These are phyloP conservation scores for Leptatherina wallacei DNA, from an alignment of 2,797 vertebrate species.

Conservation along the genomic window DNA sequence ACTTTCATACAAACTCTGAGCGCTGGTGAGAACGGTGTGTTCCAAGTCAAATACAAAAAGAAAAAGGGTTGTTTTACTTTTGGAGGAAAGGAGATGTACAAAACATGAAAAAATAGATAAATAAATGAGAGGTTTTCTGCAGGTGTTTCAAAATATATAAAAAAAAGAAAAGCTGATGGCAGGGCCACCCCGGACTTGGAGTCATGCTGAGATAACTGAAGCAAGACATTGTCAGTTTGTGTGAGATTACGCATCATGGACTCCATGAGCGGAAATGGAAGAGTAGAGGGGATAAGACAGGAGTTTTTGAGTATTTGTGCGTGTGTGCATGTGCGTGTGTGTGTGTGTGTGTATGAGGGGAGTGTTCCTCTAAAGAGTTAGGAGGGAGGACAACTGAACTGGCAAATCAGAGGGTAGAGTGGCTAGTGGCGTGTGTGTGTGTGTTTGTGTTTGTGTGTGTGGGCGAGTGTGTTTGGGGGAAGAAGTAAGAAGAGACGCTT, in stretches of 20 bases:
- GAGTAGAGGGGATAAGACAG: slow-evolving; percentile 39
- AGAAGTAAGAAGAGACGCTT: slow-evolving; percentile 53
- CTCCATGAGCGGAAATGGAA: slow-evolving; percentile 45
- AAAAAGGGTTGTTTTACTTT: slow-evolving; percentile 30
- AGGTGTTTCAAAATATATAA: slow-evolving; percentile 22
- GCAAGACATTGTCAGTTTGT: slow-evolving; percentile 71
- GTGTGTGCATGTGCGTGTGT: not conserved
- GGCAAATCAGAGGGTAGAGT: slow-evolving; percentile 50
- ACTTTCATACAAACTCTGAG: slow-evolving; percentile 21
- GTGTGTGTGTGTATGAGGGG: slow-evolving; percentile 13
- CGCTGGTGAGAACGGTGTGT: slow-evolving; percentile 7
- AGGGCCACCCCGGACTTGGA: slow-evolving; percentile 51
- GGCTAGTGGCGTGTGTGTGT: slow-evolving; percentile 20
- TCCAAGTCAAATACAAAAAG: slow-evolving; percentile 19
- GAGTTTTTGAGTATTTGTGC: slow-evolving; percentile 29
- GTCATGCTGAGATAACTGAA: slow-evolving; percentile 68
- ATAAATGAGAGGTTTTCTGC: slow-evolving; percentile 29
- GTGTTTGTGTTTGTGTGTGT: slow-evolving; percentile 16
- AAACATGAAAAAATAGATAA: slow-evolving; percentile 21
- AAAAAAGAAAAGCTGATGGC: slow-evolving; percentile 55
- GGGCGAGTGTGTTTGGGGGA: slow-evolving; percentile 21
- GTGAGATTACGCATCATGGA: slow-evolving; percentile 70
- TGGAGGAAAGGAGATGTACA: slow-evolving; percentile 11
- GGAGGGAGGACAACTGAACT: slow-evolving; percentile 53
- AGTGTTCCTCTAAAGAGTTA: slow-evolving; percentile 36